Conservation (phyloP, 2,888 invertebrate species). For the Macrophya alboannulata region DNA sequence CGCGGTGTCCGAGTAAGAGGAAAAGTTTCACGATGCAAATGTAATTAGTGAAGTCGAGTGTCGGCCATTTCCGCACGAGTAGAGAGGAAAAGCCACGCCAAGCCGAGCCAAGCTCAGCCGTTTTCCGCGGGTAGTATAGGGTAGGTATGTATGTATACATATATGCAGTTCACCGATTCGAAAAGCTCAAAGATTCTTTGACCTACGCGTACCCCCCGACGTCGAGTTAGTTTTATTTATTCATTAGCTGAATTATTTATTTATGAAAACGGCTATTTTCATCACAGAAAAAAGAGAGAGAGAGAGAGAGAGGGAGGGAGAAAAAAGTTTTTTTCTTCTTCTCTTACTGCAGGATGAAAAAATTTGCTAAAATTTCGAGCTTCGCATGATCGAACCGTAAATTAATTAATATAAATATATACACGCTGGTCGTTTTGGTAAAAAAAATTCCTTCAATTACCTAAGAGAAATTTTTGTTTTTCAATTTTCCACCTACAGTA, state of each 20-base stretch:
- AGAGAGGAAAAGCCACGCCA: not conserved
- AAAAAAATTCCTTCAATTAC: too few relatives aligned
- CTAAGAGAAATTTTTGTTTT: too few relatives aligned
- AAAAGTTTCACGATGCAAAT: conserved; percentile 65
- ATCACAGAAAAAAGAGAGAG: not conserved
- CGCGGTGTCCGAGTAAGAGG: conserved; percentile 46
- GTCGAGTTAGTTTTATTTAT: not conserved
- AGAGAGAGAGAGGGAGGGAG: too few relatives aligned
- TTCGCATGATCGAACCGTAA: not conserved
- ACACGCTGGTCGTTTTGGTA: too few relatives aligned
- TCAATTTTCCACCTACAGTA: too few relatives aligned
- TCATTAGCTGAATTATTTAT: too few relatives aligned
- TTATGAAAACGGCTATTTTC: not conserved
- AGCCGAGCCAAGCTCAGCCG: not conserved
- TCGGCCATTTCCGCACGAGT: conserved; percentile 15
- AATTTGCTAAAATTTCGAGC: not conserved
- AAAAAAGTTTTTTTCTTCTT: not conserved
- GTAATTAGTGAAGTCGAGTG: conserved; percentile 62
- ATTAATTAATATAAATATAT: not conserved
- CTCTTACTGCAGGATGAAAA: not conserved
- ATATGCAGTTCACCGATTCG: not conserved
- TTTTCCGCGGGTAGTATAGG: not conserved
- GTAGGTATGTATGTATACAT: not conserved
- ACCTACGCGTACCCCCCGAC: not conserved
- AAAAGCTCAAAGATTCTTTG: conserved; percentile 11